Evolutionary conservation across 2,113 vertebrate genomes (phyloP), one percentile per base, ranked within the genome.

Genomic region (Malurus melanocephalus): DNA sequence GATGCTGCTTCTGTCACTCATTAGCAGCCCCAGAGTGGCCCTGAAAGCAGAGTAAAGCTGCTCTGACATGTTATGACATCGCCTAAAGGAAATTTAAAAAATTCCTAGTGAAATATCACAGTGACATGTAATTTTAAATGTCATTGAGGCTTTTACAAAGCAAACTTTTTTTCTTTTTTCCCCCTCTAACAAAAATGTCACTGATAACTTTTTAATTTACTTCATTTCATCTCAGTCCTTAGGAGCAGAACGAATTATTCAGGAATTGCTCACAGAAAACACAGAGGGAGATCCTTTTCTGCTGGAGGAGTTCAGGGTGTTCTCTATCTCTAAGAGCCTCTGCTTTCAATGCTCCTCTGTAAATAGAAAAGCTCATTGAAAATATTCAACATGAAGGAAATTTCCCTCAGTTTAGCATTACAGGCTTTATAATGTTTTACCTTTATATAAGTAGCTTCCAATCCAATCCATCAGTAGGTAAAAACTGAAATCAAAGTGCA

Each of bases 71-170:
- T 89, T 95, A n/a, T 90, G 78, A 96, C 94, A 84, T 57, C 84
- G 16, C 72, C 80, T 84, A 88, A 79, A 5, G 2, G 40, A 91
- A 92, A 81, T 92, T 79, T 16, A 7, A 88, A 88, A 86, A 35
- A 45, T 59, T 75, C 49, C 48, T 30, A 27, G 55, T 76, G 87
- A 94, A 95, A 64, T 81, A 88, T 72, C 64, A 52, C 75, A 72
- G 66, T 92, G 92, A 84, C 62, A 89, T 38, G 66, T 75, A 92
- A 84, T 96, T 96, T 96, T 86, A 43, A 92, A 91, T 87, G 81
- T 89, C 80, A 80, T 85, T 81, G 79, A 80, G 32, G 53, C 24
- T 90, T 95, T 86, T 89, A 74, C 59, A 92, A 55, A 93, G 43
- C 51, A 91, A 57, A n/a, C n/a, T 30, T 43, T 85, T n/a, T 78